phyloP scores from a whole-genome alignment of 92 coral and sea anemone genomes.

The Palythoa grandis region DNA sequence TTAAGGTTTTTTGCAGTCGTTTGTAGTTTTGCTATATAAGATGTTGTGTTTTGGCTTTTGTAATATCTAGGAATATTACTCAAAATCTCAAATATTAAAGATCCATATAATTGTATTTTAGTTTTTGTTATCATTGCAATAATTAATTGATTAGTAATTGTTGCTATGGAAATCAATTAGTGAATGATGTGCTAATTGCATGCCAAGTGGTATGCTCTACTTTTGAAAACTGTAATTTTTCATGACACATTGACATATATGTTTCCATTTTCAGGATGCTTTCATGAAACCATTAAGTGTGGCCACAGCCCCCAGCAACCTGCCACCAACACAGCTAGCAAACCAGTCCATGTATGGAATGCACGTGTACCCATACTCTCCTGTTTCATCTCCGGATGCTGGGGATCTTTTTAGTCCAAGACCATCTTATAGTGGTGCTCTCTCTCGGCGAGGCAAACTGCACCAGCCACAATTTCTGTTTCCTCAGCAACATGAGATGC shows the following conservation, averaged over 20 bases:
- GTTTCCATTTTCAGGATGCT: slow-evolving; percentile 19
- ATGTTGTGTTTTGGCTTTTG: too few species aligned
- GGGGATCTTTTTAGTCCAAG: slow-evolving; percentile 76
- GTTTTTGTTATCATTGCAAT: too few species aligned
- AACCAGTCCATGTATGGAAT: slow-evolving; percentile 70
- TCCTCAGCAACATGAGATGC: slow-evolving; percentile 43
- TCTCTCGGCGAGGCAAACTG: slow-evolving; percentile 51
- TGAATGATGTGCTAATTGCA: too few species aligned
- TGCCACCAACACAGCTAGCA: slow-evolving; percentile 89
- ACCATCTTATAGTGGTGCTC: slow-evolving; percentile 78
- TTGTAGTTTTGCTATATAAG: too few species aligned
- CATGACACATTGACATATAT: background rate
- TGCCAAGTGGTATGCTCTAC: too few species aligned
- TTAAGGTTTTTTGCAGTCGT: too few species aligned
- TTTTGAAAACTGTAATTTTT: too few species aligned
- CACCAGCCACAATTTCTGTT: slow-evolving; percentile 52
- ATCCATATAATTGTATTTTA: too few species aligned
- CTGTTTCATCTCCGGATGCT: slow-evolving; percentile 80
- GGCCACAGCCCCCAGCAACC: slow-evolving; percentile 94
- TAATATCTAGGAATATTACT: too few species aligned
- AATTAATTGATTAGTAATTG: too few species aligned
- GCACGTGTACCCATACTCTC: slow-evolving; percentile 82
- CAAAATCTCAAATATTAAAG: too few species aligned
- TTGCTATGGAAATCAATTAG: too few species aligned
- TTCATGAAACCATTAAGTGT: slow-evolving; percentile 56